Evolutionary conservation across 2,888 invertebrate species (phyloP).

Genomic region (Orchestes rusci): DNA sequence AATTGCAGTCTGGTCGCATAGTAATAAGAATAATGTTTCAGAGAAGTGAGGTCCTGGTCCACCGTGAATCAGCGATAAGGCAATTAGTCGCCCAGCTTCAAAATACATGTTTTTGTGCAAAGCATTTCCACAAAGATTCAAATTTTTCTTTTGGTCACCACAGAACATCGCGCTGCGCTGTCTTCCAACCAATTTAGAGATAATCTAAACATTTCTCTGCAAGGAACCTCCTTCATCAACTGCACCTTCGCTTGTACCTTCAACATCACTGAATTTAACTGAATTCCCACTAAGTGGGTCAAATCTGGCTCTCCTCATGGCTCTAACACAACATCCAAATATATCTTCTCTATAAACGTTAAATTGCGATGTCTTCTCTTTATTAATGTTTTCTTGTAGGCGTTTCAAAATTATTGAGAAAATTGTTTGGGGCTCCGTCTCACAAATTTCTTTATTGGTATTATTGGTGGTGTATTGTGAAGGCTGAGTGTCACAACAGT

Average conservation of each 20-base stretch:
- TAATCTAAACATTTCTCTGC: slow-evolving; percentile 25
- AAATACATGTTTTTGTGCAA: slow-evolving; percentile 12
- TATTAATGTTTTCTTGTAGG: slow-evolving; percentile 10
- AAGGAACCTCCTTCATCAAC: slow-evolving; percentile 27
- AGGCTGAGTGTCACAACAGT: background rate
- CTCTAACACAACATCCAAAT: slow-evolving; percentile 23
- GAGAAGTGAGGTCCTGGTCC: no score
- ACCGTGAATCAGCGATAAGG: no score
- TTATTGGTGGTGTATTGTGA: background rate
- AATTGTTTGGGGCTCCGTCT: background rate
- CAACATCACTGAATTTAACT: slow-evolving; percentile 22
- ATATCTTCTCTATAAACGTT: slow-evolving; percentile 21
- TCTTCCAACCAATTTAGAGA: slow-evolving; percentile 15
- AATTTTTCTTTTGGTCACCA: slow-evolving; percentile 18
- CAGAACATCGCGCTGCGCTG: slow-evolving; percentile 18
- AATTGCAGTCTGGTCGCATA: no score
- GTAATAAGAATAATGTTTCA: no score
- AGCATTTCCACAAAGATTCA: slow-evolving; percentile 14
- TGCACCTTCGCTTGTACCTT: slow-evolving; percentile 23
- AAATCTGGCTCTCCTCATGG: slow-evolving; percentile 19
- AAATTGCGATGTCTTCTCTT: slow-evolving; percentile 10
- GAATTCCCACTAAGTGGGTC: slow-evolving; percentile 21
- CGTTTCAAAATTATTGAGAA: slow-evolving; percentile 1
- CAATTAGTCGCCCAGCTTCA: no score
- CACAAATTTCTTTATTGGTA: slow-evolving; percentile 1